Percentiles rank a stretch among this genome's conserved stretches.
phyloP scores from a whole-genome alignment of 2,888 invertebrate genomes.

The Eristalinus aeneus region DNA sequence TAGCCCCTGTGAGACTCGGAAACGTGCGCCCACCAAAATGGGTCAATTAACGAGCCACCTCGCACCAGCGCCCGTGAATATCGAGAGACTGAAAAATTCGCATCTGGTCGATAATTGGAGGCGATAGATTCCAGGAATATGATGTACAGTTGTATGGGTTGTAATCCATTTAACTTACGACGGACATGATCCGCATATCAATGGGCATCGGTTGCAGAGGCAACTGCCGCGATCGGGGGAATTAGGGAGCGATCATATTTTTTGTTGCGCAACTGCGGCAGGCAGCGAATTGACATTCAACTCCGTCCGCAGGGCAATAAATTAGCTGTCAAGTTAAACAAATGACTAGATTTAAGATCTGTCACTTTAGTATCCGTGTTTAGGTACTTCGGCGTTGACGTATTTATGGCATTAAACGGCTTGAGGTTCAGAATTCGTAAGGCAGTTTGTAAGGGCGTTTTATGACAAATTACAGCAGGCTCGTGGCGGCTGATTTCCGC shows the following conservation, averaged over 20 bases:
- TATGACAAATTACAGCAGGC: background rate
- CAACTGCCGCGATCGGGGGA: background rate
- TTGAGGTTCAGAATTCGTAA: background rate
- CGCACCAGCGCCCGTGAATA: constrained; percentile 18
- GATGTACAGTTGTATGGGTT: constrained; percentile 5
- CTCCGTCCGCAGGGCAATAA: background rate
- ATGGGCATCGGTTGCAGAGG: background rate
- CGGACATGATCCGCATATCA: constrained; percentile 3
- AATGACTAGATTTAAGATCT: constrained; percentile 10
- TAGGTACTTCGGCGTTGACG: background rate
- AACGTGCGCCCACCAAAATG: constrained; percentile 50
- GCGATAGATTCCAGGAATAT: constrained; percentile 27
- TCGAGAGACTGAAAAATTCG: constrained; percentile 26
- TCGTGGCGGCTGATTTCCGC: background rate
- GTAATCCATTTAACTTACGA: constrained; percentile 4
- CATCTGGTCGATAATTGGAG: constrained; percentile 7
- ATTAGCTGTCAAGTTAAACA: constrained; percentile 4
- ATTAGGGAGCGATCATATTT: constrained; percentile 10
- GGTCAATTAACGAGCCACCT: constrained; percentile 53
- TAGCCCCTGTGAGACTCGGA: background rate
- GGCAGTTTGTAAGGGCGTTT: background rate
- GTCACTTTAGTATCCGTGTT: constrained; percentile 16
- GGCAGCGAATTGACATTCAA: constrained; percentile 1
- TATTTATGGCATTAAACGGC: background rate
- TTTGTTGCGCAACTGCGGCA: background rate